Conservation (phyloP, 2,888 invertebrate genomes). For the Willowsia nigromaculata region DNA sequence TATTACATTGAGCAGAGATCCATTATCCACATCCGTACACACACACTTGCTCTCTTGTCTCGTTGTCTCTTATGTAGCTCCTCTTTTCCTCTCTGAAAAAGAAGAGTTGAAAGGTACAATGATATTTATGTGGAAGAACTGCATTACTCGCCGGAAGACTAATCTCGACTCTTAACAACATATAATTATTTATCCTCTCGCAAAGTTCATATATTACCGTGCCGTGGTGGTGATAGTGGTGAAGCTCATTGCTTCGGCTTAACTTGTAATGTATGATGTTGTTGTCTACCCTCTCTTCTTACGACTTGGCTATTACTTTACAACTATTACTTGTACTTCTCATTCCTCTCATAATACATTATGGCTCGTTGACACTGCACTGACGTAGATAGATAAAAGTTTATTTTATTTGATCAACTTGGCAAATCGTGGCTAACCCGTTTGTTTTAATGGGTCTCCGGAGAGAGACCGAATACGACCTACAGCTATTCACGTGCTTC, state of each 20-base stretch:
- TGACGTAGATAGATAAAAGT: constrained; percentile 57
- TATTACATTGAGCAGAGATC: constrained; percentile 48
- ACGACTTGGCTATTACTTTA: constrained; percentile 23
- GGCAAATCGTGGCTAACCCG: constrained; percentile 63
- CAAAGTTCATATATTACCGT: constrained; percentile 36
- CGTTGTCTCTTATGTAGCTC: not conserved
- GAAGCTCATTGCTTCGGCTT: constrained; percentile 15
- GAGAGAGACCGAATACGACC: constrained; percentile 30
- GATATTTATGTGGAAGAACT: constrained; percentile 52
- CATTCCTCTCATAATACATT: constrained; percentile 49
- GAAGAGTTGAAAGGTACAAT: constrained; percentile 54
- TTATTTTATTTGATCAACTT: constrained; percentile 66
- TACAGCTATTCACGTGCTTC: constrained; percentile 2
- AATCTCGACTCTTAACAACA: constrained; percentile 64
- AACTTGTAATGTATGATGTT: constrained; percentile 29
- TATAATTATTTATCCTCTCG: constrained; percentile 64
- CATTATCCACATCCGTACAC: constrained; percentile 58
- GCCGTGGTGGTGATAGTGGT: not conserved
- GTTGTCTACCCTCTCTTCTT: not conserved
- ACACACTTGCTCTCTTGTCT: constrained; percentile 12
- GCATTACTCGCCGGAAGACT: constrained; percentile 63
- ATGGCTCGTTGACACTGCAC: constrained; percentile 58
- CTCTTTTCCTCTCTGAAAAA: constrained; percentile 1
- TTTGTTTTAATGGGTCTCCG: constrained; percentile 64
- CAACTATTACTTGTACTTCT: constrained; percentile 11